A percentile compares a stretch with the other conserved stretches of the same genome.
Conservation (phyloP, 2,797 vertebrate genomes). For the Trichosurus vulpecula region DNA sequence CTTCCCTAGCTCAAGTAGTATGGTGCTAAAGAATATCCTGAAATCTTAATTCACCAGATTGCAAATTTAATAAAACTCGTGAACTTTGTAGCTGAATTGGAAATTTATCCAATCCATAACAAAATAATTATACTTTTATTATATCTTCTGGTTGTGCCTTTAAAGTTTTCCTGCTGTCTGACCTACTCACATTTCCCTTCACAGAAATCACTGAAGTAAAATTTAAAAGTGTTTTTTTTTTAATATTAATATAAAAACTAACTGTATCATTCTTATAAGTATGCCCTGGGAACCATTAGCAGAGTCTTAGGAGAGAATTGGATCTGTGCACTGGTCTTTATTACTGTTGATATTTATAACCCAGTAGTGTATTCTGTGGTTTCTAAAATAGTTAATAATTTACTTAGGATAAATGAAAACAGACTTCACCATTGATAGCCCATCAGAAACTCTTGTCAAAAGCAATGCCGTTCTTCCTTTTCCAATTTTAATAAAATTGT, state of each 20-base stretch:
- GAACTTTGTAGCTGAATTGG: background rate
- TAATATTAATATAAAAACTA: background rate
- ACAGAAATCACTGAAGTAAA: background rate
- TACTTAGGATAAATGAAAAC: background rate
- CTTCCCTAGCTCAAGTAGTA: background rate
- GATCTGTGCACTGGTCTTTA: background rate
- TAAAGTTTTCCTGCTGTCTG: background rate
- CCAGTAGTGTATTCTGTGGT: background rate
- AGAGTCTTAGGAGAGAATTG: background rate
- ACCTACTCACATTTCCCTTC: background rate
- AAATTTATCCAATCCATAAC: background rate
- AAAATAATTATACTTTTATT: background rate
- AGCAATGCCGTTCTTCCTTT: background rate
- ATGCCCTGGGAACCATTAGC: background rate
- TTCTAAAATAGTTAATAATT: background rate
- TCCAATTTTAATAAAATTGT: conserved; percentile 8
- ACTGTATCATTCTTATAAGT: too few species aligned
- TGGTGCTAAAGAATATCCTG: background rate
- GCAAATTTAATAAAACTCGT: background rate
- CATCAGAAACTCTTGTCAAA: background rate
- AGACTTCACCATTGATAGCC: background rate
- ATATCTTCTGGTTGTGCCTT: background rate
- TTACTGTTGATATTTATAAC: background rate
- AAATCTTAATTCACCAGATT: background rate
- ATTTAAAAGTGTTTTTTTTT: background rate